Evolutionary conservation across 1,140 invertebrate species (phyloP).

Genomic region (Bombus soroeensis): DNA sequence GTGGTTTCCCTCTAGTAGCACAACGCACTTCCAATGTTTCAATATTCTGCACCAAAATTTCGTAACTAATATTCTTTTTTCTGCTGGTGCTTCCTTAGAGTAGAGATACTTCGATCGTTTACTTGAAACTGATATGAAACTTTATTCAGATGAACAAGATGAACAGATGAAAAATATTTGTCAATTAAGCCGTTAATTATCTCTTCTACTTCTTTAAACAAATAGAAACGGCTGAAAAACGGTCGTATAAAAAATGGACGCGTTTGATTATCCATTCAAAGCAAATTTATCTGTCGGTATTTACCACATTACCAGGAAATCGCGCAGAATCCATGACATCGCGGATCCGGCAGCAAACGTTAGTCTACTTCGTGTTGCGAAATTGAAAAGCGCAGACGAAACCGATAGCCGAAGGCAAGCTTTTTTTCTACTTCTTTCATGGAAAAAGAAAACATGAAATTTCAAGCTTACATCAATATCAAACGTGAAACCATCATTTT

Average conservation of each 20-base stretch:
- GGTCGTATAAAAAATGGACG: background rate
- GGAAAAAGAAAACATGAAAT: background rate
- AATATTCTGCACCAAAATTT: constrained; percentile 51
- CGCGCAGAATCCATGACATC: constrained; percentile 80
- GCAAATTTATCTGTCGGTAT: constrained; percentile 31
- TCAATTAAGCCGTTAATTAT: background rate
- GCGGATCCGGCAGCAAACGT: constrained; percentile 78
- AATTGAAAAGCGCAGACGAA: constrained; percentile 77
- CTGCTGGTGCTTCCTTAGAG: constrained; percentile 40
- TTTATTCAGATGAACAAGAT: background rate
- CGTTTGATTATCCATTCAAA: background rate
- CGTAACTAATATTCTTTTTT: constrained; percentile 71
- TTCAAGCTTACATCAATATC: constrained; percentile 14
- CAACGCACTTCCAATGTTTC: constrained; percentile 16
- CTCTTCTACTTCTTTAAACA: background rate
- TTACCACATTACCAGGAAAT: constrained; percentile 43
- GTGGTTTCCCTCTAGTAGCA: constrained; percentile 20
- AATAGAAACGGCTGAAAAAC: background rate
- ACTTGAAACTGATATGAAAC: background rate
- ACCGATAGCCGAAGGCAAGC: constrained; percentile 80
- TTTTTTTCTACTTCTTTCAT: constrained; percentile 13
- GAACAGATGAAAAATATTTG: too few relatives aligned
- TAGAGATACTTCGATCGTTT: background rate
- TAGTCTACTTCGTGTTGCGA: constrained; percentile 80
- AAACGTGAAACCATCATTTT: constrained; percentile 6